Conservation (phyloP, 1,140 invertebrate species). For the Drosophila parabipectinata region DNA sequence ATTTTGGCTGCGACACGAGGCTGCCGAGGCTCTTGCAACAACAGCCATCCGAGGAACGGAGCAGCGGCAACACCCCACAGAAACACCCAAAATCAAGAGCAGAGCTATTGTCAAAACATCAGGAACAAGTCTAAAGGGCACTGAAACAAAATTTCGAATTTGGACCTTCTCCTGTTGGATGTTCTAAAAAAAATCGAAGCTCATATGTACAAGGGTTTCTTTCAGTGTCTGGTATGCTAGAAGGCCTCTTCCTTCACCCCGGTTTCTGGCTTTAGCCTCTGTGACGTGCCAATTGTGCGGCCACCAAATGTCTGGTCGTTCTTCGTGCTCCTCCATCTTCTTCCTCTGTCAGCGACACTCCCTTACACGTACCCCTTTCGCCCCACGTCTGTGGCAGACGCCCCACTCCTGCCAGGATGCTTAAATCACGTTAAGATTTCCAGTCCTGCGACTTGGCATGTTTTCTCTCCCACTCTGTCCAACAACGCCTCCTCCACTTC, state of each 20-base stretch:
- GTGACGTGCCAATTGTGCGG: constrained; percentile 68
- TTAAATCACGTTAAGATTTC: constrained; percentile 76
- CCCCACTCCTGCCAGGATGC: constrained; percentile 39
- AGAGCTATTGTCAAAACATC: constrained; percentile 58
- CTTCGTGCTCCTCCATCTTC: not conserved
- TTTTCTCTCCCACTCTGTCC: constrained; percentile 26
- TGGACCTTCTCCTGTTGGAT: too few species aligned
- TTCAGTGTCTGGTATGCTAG: constrained; percentile 1
- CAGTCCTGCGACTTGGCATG: constrained; percentile 61
- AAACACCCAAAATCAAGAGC: constrained; percentile 27
- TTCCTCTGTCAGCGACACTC: constrained; percentile 35
- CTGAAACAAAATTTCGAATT: not conserved
- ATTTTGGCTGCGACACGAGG: constrained; percentile 47
- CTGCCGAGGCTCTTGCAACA: not conserved
- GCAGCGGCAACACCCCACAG: constrained; percentile 17
- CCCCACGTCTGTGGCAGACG: not conserved
- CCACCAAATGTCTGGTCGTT: constrained; percentile 49
- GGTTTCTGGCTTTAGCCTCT: constrained; percentile 9
- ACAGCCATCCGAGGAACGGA: not conserved
- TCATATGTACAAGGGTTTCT: not conserved
- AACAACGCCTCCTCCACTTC: not conserved
- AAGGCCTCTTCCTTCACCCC: not conserved
- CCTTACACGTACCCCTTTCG: constrained; percentile 2
- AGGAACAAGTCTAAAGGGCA: constrained; percentile 21
- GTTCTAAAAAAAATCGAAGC: too few species aligned